A percentile compares a stretch with the other conserved stretches of the same genome.
These are phyloP conservation scores for Capreolus pygargus DNA, from an alignment of 2,113 vertebrate genomes.

Conservation along the genomic window DNA sequence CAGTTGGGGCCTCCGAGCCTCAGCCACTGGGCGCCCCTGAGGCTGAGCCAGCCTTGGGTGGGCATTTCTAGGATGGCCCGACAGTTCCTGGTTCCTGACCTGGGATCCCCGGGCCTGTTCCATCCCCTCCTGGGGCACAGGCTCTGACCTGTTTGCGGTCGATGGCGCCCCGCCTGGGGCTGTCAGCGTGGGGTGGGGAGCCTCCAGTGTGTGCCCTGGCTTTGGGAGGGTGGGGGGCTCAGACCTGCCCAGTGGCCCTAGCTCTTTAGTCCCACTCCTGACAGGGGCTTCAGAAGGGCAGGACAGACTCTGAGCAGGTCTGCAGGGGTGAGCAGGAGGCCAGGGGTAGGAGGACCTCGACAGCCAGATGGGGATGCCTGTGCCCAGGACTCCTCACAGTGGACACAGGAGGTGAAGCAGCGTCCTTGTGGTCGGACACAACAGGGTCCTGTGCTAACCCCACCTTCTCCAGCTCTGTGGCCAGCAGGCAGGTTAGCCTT, in stretches of 20 bases:
- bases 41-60: neutral
- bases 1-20: neutral
- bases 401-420: neutral
- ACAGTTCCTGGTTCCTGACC: neutral
- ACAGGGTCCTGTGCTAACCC: rapidly evolving
- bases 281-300: too few relatives aligned
- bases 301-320: neutral
- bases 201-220: neutral
- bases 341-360: neutral
- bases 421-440: too few relatives aligned
- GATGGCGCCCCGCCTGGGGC: neutral
- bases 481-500: rapidly evolving
- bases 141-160: neutral
- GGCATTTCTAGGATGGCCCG: neutral
- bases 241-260: neutral
- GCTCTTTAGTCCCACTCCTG: neutral
- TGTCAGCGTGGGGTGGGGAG: neutral
- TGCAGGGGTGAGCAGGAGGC: neutral
- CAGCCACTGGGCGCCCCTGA: rapidly evolving
- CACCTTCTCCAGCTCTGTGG: neutral
- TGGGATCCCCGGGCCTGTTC: rapidly evolving
- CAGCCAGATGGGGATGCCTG: neutral
- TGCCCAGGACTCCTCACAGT: neutral
- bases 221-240: neutral
- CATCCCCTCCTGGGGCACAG: neutral